Conservation (phyloP, 1,140 invertebrate genomes). For the Goniozus legneri region DNA sequence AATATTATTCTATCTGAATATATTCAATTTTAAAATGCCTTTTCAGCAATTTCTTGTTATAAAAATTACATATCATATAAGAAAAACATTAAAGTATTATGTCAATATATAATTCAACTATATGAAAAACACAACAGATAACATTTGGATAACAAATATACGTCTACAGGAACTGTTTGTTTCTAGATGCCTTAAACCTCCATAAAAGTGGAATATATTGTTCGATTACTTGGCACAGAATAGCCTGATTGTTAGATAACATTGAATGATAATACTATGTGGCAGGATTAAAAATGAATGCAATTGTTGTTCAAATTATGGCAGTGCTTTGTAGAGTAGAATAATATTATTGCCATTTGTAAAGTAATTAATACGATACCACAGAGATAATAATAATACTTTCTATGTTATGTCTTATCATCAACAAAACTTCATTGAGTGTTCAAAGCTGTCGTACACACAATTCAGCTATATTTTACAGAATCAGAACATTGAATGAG, state of each 20-base stretch:
- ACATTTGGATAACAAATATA: no score
- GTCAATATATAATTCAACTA: no score
- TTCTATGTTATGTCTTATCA: conserved; percentile 7
- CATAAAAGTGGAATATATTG: no score
- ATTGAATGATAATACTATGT: conserved; percentile 19
- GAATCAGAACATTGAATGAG: conserved; percentile 1
- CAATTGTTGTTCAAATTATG: conserved; percentile 41
- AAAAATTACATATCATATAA: no score
- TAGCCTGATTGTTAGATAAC: conserved; percentile 10
- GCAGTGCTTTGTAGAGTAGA: conserved; percentile 49
- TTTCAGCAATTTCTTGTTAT: no score
- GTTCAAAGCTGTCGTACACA: neutral
- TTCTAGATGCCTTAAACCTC: no score
- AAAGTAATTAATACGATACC: conserved; percentile 26
- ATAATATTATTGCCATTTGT: conserved; percentile 45
- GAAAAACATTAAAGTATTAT: no score
- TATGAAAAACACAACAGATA: no score
- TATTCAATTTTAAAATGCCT: no score
- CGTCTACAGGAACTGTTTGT: no score
- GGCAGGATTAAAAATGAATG: conserved; percentile 35
- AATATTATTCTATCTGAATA: no score
- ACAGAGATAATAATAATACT: conserved; percentile 16
- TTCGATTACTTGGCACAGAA: conserved; percentile 12
- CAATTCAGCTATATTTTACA: neutral
- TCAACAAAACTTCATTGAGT: neutral